phyloP scores from a whole-genome alignment of 1,140 invertebrate species.

The Anthonomus grandis region DNA sequence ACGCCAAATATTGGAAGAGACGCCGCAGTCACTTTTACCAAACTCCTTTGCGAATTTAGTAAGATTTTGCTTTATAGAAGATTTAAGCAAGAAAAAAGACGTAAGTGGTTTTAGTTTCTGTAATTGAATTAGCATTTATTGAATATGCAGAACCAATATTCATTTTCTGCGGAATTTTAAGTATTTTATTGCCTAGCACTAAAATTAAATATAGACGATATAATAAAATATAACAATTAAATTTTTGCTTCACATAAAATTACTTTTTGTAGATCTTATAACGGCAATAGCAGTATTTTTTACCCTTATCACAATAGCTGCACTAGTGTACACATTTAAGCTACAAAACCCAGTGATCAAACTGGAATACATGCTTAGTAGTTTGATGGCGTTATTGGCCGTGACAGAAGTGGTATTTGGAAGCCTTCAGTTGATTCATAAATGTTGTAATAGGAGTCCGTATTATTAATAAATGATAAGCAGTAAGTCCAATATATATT shows the following conservation, averaged over 20 bases:
- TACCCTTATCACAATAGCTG: slow-evolving; percentile 31
- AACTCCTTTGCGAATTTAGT: slow-evolving; percentile 28
- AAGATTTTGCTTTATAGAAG: slow-evolving; percentile 36
- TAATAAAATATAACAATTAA: no score
- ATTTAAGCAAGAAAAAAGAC: slow-evolving; percentile 36
- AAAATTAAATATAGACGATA: no score
- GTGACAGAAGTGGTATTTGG: slow-evolving; percentile 36
- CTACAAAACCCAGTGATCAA: slow-evolving; percentile 35
- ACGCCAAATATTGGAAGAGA: slow-evolving; percentile 35
- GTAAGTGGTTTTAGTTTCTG: slow-evolving; percentile 22
- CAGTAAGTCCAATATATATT: no score
- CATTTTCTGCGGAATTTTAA: no score
- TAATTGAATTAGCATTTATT: no score
- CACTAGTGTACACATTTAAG: slow-evolving; percentile 33
- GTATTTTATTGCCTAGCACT: no score
- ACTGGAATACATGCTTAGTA: slow-evolving; percentile 35
- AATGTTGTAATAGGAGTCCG: slow-evolving; percentile 34
- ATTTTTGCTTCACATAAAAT: background rate
- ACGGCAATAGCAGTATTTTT: slow-evolving; percentile 34
- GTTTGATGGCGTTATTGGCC: slow-evolving; percentile 31
- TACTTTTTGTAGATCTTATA: slow-evolving; percentile 29
- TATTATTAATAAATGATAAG: slow-evolving; percentile 39
- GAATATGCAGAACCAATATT: no score
- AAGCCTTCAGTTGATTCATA: slow-evolving; percentile 27
- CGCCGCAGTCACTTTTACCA: slow-evolving; percentile 32